Evolutionary conservation across 2,797 vertebrate species (phyloP).

Genomic region (Chromobotia macracanthus): DNA sequence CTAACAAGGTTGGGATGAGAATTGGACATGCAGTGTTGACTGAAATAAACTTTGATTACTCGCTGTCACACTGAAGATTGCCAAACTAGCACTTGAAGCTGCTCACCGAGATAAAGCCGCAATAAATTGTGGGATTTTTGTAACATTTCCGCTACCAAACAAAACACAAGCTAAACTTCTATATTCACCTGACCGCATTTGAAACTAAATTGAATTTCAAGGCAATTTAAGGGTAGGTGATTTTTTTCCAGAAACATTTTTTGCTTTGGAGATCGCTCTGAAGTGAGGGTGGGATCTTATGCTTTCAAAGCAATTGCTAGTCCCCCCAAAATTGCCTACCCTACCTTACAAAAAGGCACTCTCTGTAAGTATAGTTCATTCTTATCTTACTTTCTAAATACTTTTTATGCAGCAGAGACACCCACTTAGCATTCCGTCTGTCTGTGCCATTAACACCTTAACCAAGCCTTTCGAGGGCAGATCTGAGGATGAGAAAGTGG

Average conservation of each 20-base stretch:
- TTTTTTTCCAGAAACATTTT: too few species aligned
- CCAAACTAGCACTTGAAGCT: constrained; percentile 27
- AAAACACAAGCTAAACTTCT: background rate
- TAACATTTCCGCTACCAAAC: background rate
- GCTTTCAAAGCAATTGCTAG: too few species aligned
- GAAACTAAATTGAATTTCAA: background rate
- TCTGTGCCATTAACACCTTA: constrained; percentile 23
- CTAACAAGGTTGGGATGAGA: constrained; percentile 66
- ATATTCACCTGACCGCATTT: background rate
- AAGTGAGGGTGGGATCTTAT: too few species aligned
- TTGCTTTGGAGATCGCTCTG: too few species aligned
- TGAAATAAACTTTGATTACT: constrained; percentile 67
- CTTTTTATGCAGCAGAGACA: constrained; percentile 20
- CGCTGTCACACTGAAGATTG: constrained; percentile 57
- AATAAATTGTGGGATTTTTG: background rate
- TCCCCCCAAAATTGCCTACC: too few species aligned
- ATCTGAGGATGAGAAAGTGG: constrained; percentile 23
- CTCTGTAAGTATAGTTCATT: background rate
- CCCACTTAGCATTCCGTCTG: constrained; percentile 14
- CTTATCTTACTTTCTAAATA: constrained; percentile 7
- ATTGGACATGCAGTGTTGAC: constrained; percentile 60
- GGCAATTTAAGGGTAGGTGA: too few species aligned
- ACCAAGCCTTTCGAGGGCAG: constrained; percentile 35
- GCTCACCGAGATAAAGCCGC: background rate
- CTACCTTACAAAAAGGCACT: background rate